These are phyloP conservation scores for Plutomurus gul DNA, from an alignment of 1,140 invertebrate genomes.

Conservation along the genomic window DNA sequence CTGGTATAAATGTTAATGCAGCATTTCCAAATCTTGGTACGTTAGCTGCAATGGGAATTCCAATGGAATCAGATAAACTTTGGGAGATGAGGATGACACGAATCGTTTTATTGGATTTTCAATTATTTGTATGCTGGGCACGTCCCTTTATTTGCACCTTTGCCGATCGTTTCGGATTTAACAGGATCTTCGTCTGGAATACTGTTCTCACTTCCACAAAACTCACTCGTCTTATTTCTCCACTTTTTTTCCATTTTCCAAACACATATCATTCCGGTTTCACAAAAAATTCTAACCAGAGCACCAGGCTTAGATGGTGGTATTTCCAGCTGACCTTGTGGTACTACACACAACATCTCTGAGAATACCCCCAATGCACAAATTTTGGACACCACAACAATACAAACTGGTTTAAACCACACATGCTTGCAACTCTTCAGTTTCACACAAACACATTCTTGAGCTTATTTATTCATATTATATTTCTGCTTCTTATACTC, in stretches of 20 bases:
- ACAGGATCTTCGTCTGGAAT: conserved; percentile 3
- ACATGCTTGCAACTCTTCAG: no score
- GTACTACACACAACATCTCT: no score
- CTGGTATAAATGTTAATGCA: neutral
- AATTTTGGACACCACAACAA: no score
- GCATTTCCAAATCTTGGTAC: neutral
- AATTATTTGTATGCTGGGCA: conserved; percentile 19
- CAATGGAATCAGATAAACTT: conserved; percentile 6
- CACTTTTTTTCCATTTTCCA: neutral
- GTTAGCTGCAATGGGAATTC: conserved; percentile 10
- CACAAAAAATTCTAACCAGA: neutral
- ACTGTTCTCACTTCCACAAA: neutral
- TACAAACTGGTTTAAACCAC: no score
- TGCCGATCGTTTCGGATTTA: conserved; percentile 24
- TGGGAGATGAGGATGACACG: conserved; percentile 18
- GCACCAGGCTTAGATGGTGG: no score
- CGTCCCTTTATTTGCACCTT: conserved; percentile 27
- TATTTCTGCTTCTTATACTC: no score
- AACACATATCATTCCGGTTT: neutral
- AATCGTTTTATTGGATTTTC: conserved; percentile 28
- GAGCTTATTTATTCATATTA: no score
- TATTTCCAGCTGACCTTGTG: no score
- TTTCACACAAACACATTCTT: no score
- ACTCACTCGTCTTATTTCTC: neutral
- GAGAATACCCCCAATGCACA: no score